Base-by-base conservation (phyloP, 2,113 vertebrate species). In the Aix galericulata region DNA sequence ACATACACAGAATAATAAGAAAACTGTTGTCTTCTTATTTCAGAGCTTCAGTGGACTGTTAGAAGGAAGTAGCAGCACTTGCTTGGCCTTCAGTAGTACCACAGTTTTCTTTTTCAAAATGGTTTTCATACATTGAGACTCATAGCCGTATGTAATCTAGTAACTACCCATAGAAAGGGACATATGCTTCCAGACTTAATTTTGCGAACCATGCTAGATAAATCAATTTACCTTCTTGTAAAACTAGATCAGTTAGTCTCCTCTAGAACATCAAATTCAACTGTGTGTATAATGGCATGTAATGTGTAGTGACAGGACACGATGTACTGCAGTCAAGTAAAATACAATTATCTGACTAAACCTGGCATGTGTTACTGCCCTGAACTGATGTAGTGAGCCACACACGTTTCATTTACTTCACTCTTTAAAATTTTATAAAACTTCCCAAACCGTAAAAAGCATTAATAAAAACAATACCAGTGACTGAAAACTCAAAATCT, bases 1-100 rank as follows among this genome's bases (percentile, higher is more conserved):
- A 31, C 0, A 0, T 13, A 10, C 3, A 7, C 17, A 58, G 17
- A 73, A 36, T 34, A 72, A 52, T 9, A n/a, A 63, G 21, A 27
- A 79, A 79, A 60, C 1, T 0, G 5, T 4, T 75, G 27, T 8
- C 10, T 58, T 58, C 31, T 58, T 38, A 42, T 31, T 60, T 64
- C 25, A 88, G 58, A 46, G 31, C 8, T 87, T 72, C 34, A 46
- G 6, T 7, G 14, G 46, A 14, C 8, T 53, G 5, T 46, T 34
- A 46, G 34, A 71, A 81, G 18, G 18, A 81, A 67, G 46, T 8
- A 40, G 8, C 31, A 89, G 36, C 26, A 1, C 4, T 66, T 62
- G 5, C 8, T 56, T 38, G 42, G 42, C 17, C 34, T 73, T 18
- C 59, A 10, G 42, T 32, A 7, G 31, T 15, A 26, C 22, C 50